These are phyloP conservation scores for Dioctria rufipes DNA, from an alignment of 2,888 invertebrate genomes.

Conservation along the genomic window DNA sequence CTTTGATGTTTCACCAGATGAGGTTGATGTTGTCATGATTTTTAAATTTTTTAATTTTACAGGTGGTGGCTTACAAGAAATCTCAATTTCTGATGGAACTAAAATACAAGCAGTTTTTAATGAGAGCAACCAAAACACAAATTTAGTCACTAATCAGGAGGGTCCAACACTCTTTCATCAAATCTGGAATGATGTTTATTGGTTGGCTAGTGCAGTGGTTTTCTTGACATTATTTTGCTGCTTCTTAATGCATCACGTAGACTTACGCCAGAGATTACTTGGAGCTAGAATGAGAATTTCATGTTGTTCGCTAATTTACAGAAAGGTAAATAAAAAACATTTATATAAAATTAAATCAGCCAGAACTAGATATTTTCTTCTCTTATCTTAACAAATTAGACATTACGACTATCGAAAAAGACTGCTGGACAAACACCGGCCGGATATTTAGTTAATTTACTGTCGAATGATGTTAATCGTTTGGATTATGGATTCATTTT, in stretches of 20 bases:
- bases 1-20: no score
- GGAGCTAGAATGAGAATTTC: constrained; percentile 80
- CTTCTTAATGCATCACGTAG: constrained; percentile 70
- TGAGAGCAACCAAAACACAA: neutral
- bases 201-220: constrained; percentile 68
- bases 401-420: constrained; percentile 79
- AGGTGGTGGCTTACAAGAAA: constrained; percentile 11
- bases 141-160: neutral
- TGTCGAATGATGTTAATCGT: constrained; percentile 94
- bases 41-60: neutral
- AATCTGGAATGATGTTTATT: constrained; percentile 68
- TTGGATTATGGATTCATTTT: constrained; percentile 89
- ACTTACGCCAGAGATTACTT: constrained; percentile 68
- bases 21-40: no score
- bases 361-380: no score
- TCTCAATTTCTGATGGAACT: neutral
- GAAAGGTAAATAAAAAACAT: constrained; percentile 73
- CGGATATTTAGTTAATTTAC: constrained; percentile 92
- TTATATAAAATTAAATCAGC: neutral
- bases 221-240: constrained; percentile 66
- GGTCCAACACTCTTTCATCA: neutral
- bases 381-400: constrained; percentile 70
- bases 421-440: constrained; percentile 82
- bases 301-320: constrained; percentile 78
- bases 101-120: neutral